Evolutionary conservation across 2,888 invertebrate species (phyloP).

Genomic region (Slavum lentiscoides): DNA sequence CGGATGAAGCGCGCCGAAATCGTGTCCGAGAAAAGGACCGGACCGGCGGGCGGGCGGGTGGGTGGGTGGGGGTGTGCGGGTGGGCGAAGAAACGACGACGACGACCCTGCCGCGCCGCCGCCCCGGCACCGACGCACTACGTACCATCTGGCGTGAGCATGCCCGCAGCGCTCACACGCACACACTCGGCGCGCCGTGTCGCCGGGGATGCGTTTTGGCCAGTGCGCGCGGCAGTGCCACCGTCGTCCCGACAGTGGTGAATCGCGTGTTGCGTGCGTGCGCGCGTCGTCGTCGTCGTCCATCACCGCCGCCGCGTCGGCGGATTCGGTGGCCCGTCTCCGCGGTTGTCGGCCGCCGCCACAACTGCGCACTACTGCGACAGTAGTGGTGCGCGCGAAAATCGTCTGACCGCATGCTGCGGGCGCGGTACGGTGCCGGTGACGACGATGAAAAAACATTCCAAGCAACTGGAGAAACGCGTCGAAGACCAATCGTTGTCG

Average conservation of each 20-base stretch:
- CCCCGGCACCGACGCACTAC: conserved; percentile 46
- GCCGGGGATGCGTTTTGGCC: conserved; percentile 44
- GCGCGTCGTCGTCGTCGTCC: background rate
- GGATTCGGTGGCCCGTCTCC: no score
- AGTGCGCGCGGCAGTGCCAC: conserved; percentile 45
- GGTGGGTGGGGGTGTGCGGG: background rate
- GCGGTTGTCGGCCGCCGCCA: no score
- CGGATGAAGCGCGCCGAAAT: conserved; percentile 1
- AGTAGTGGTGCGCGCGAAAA: no score
- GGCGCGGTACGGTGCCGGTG: conserved; percentile 24
- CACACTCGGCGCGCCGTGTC: conserved; percentile 10
- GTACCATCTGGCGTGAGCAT: conserved; percentile 50
- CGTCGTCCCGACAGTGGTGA: conserved; percentile 31
- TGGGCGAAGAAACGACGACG: background rate
- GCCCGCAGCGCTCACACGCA: conserved; percentile 25
- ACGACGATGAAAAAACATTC: conserved; percentile 50
- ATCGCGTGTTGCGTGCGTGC: conserved; percentile 8
- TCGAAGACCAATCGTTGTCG: background rate
- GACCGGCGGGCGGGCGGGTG: background rate
- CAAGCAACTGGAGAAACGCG: conserved; percentile 45
- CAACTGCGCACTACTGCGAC: no score
- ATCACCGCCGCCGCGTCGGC: background rate
- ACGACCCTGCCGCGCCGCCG: conserved; percentile 26
- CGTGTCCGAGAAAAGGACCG: background rate
- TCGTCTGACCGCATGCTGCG: no score